Percentiles rank a stretch among this genome's conserved stretches.
These are phyloP conservation scores for Blennius ocellaris DNA, from an alignment of 2,113 vertebrate species.

Conservation along the genomic window DNA sequence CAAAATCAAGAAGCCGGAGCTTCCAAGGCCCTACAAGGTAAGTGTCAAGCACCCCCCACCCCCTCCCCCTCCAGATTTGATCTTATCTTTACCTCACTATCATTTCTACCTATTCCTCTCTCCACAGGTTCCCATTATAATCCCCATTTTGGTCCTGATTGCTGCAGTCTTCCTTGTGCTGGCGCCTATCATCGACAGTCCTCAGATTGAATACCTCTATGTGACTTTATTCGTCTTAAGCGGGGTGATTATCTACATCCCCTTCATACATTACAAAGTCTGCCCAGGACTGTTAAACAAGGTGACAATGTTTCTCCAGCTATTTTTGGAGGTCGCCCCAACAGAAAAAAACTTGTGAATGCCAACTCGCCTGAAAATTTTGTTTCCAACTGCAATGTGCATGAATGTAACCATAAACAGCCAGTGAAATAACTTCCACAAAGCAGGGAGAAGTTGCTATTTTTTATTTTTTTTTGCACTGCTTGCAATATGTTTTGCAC, in stretches of 20 bases:
- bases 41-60: no score
- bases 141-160: slow-evolving; percentile 86
- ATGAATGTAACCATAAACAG: background rate
- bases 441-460: background rate
- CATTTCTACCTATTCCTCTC: slow-evolving; percentile 27
- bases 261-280: slow-evolving; percentile 85
- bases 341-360: slow-evolving; percentile 80
- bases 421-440: no score
- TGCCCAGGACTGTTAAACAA: slow-evolving; percentile 81
- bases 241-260: slow-evolving; percentile 86
- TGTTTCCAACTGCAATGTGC: background rate
- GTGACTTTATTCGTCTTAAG: slow-evolving; percentile 87
- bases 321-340: slow-evolving; percentile 90
- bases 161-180: slow-evolving; percentile 87
- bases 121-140: slow-evolving; percentile 86
- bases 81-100: background rate
- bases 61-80: no score
- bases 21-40: slow-evolving; percentile 88
- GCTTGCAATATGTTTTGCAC: no score
- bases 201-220: slow-evolving; percentile 88
- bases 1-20: slow-evolving; percentile 88
- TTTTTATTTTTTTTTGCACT: no score
- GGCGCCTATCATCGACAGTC: slow-evolving; percentile 86
- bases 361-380: background rate
- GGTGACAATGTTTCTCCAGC: slow-evolving; percentile 87